Evolutionary conservation across 1,140 invertebrate genomes (phyloP).

Genomic region (Scaptodrosophila lebanonensis): DNA sequence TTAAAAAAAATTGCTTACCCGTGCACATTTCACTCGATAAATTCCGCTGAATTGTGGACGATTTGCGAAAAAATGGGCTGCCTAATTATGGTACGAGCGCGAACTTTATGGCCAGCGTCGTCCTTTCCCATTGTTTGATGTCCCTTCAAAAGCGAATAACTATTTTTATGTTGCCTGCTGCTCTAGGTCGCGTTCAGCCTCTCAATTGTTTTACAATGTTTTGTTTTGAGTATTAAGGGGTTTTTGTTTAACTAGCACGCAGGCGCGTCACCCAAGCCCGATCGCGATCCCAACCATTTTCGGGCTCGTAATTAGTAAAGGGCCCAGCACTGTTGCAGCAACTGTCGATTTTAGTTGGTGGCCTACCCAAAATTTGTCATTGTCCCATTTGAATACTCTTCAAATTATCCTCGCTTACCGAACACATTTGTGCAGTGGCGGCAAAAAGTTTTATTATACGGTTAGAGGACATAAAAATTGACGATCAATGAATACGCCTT

Average conservation of each 20-base stretch:
- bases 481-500: too few relatives aligned
- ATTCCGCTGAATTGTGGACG: slow-evolving; percentile 55
- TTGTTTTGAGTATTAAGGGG: slow-evolving; percentile 63
- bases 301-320: slow-evolving; percentile 67
- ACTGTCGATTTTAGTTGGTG: slow-evolving; percentile 25
- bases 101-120: slow-evolving; percentile 52
- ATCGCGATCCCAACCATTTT: slow-evolving; percentile 22
- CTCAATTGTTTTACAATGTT: slow-evolving; percentile 65
- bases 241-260: slow-evolving; percentile 58
- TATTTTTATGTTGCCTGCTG: slow-evolving; percentile 6
- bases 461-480: too few relatives aligned
- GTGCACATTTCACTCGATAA: slow-evolving; percentile 28
- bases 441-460: too few relatives aligned
- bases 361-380: slow-evolving; percentile 31
- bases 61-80: slow-evolving; percentile 54
- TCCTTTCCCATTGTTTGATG: slow-evolving; percentile 44
- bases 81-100: slow-evolving; percentile 62
- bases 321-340: slow-evolving; percentile 27
- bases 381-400: slow-evolving; percentile 58
- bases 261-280: slow-evolving; percentile 23
- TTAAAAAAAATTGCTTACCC: slow-evolving; percentile 28
- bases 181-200: slow-evolving; percentile 38
- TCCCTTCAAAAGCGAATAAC: slow-evolving; percentile 38
- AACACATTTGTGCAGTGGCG: background rate
- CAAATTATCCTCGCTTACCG: slow-evolving; percentile 56